Evolutionary conservation across 30 jellyfish, hydroid and myxozoan genomes (phyloP).

Genomic region (Calvadosia cruxmelitensis): DNA sequence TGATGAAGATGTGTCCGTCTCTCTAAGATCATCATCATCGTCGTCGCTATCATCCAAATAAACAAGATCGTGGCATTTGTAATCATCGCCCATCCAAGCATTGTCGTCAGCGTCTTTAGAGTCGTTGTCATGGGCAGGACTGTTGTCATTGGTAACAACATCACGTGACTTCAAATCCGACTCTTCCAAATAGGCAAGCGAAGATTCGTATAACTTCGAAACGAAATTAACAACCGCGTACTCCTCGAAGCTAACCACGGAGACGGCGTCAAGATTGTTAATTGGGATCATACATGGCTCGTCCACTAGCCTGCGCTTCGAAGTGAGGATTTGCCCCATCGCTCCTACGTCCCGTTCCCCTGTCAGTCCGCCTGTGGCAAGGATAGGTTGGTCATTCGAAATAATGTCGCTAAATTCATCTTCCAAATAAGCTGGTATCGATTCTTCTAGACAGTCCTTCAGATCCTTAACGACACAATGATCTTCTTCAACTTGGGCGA

Average conservation of each 20-base stretch:
- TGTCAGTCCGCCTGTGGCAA: too few relatives aligned
- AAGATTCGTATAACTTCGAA: neutral
- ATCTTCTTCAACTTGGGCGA: too few relatives aligned
- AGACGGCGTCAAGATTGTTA: neutral
- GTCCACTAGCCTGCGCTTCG: neutral
- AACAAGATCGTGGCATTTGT: too few relatives aligned
- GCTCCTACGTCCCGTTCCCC: neutral
- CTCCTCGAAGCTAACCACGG: neutral
- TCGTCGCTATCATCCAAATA: neutral
- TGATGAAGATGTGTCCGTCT: neutral
- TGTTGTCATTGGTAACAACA: neutral
- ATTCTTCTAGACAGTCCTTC: too few relatives aligned
- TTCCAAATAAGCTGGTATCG: too few relatives aligned
- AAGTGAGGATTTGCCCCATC: neutral
- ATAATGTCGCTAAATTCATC: too few relatives aligned
- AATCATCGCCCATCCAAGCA: neutral
- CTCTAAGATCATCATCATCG: neutral
- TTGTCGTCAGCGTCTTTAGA: neutral
- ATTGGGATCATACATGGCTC: neutral
- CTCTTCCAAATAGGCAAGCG: neutral
- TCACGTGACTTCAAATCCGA: neutral
- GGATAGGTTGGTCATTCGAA: too few relatives aligned
- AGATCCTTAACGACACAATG: too few relatives aligned
- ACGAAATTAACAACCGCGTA: neutral
- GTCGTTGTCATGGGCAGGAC: neutral